These are phyloP conservation scores for Ennomos fuscantarius DNA, from an alignment of 2,888 invertebrate genomes.

Conservation along the genomic window DNA sequence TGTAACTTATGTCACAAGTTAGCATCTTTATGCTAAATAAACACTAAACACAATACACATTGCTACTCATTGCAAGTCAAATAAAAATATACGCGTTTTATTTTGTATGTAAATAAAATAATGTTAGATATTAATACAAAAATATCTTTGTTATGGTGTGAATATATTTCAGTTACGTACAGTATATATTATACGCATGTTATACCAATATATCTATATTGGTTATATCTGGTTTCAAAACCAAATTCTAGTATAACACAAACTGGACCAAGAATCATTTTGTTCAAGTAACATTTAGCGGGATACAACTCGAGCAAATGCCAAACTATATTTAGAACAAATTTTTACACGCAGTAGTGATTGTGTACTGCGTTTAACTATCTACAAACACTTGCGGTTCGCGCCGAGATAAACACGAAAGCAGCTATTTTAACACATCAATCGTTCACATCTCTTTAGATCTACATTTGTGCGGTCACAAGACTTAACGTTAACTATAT, in stretches of 20 bases:
- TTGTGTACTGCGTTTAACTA: constrained; percentile 24
- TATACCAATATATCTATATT: neutral
- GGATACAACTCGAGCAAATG: constrained; percentile 20
- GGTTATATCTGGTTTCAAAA: neutral
- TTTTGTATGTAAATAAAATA: constrained; percentile 10
- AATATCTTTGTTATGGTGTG: too few species aligned
- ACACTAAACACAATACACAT: too few species aligned
- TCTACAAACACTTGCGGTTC: constrained; percentile 27
- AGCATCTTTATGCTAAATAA: constrained; percentile 8
- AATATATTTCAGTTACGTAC: too few species aligned
- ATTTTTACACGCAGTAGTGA: constrained; percentile 23
- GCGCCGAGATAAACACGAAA: constrained; percentile 21
- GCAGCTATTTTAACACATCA: constrained; percentile 11
- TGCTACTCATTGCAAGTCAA: constrained; percentile 12
- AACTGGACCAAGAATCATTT: constrained; percentile 13
- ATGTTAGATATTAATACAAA: too few species aligned
- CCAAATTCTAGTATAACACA: neutral
- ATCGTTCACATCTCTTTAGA: constrained; percentile 14
- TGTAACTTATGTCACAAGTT: constrained; percentile 24
- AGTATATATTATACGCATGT: too few species aligned
- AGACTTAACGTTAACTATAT: constrained; percentile 3
- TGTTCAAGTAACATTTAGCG: constrained; percentile 24
- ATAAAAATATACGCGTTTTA: constrained; percentile 6
- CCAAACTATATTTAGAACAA: constrained; percentile 29
- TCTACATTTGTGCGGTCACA: constrained; percentile 14